phyloP scores from a whole-genome alignment of 2,797 vertebrate species.

The Gadopsis bispinosus region DNA sequence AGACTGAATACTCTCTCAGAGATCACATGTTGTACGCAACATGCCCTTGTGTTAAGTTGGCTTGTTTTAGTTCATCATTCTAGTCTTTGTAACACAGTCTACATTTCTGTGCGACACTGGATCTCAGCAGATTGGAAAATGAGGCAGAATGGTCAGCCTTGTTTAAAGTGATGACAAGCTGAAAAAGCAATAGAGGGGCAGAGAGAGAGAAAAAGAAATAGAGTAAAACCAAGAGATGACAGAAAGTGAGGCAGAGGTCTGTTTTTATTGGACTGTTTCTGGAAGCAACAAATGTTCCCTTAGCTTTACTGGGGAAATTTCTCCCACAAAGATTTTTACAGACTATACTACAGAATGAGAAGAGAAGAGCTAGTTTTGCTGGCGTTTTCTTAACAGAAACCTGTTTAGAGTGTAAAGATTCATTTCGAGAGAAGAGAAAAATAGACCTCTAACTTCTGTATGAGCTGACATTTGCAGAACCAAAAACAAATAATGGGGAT shows the following conservation, averaged over 20 bases:
- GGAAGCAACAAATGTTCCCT: constrained; percentile 78
- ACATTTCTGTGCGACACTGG: constrained; percentile 13
- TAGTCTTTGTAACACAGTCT: constrained; percentile 14
- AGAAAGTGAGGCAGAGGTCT: constrained; percentile 59
- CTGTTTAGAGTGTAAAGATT: too few species aligned
- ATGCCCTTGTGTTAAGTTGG: neutral
- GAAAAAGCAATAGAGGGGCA: constrained; percentile 34
- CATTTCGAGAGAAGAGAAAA: neutral
- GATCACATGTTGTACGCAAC: neutral
- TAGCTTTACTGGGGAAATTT: constrained; percentile 64
- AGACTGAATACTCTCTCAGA: neutral
- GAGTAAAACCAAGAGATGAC: constrained; percentile 46
- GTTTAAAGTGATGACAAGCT: constrained; percentile 58
- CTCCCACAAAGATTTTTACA: constrained; percentile 71
- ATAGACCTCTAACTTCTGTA: constrained; percentile 23
- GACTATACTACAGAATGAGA: constrained; percentile 27
- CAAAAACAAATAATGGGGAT: constrained; percentile 36
- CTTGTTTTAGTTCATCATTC: neutral
- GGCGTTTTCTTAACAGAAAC: too few species aligned
- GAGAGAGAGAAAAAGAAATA: constrained; percentile 3
- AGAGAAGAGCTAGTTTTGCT: neutral
- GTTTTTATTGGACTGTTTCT: constrained; percentile 78
- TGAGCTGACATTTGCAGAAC: constrained; percentile 31
- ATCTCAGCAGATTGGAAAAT: constrained; percentile 32
- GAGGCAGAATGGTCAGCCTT: constrained; percentile 25